Conservation (phyloP, 2,888 invertebrate species). For the Acrobasis repandana region DNA sequence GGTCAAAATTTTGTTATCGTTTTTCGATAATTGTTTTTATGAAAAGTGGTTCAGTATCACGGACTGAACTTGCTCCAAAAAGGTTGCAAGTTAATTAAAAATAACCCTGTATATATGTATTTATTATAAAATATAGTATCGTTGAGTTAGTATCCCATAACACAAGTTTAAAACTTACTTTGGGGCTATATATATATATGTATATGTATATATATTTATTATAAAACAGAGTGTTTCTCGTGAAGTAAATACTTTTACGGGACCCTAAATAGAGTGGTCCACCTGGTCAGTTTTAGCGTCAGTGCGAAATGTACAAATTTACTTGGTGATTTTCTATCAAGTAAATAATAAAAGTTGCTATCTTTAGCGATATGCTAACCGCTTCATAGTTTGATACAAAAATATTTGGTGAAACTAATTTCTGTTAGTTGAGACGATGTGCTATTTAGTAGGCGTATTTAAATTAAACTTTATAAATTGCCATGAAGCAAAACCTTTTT, state of each 20-base stretch:
- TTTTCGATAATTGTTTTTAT: too few species aligned
- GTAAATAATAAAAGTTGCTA: conserved; percentile 64
- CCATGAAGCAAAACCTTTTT: background rate
- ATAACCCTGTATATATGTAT: too few species aligned
- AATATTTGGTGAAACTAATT: conserved; percentile 54
- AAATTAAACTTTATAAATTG: background rate
- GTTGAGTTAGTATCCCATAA: too few species aligned
- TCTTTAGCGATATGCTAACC: conserved; percentile 75
- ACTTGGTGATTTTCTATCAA: conserved; percentile 68
- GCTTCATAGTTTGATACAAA: conserved; percentile 58
- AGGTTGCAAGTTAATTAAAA: too few species aligned
- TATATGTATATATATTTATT: too few species aligned
- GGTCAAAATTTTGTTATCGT: too few species aligned
- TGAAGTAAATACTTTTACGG: conserved; percentile 27
- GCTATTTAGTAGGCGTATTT: background rate
- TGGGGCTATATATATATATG: too few species aligned
- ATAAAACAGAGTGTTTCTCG: too few species aligned
- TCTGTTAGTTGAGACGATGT: conserved; percentile 29
- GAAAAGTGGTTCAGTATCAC: too few species aligned
- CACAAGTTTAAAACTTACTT: too few species aligned
- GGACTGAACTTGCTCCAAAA: too few species aligned
- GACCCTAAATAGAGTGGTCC: conserved; percentile 39
- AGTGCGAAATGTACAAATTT: conserved; percentile 48
- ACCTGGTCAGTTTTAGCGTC: background rate
- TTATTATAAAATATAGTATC: too few species aligned